Base-by-base conservation (phyloP, 2,113 vertebrate genomes). In the Larimichthys crocea region DNA sequence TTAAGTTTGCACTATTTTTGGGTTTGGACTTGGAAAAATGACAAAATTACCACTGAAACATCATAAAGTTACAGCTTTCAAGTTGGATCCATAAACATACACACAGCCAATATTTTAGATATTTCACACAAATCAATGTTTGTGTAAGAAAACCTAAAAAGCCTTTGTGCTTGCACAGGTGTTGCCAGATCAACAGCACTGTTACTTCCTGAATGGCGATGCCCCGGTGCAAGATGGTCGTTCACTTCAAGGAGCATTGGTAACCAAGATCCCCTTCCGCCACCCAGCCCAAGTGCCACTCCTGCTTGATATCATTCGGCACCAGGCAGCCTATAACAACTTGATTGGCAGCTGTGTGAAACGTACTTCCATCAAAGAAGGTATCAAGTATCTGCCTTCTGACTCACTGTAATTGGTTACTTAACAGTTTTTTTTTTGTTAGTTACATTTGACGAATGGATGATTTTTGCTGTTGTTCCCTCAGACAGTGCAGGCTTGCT, bases 261-360 rank as follows among this genome's bases (percentile, higher is more conserved):
- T 99, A 24, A 95, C 95, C 70, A 99, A 97, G 94, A 97, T 99
- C 71, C 96, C 98, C 48, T 99, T 99, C 91, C 96, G 97, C 82
- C 98, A 99, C 88, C 98, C 98, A 0, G 97, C 97, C 10, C 90
- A 97, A 73, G 97, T 99, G 52, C 97, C 98, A 31, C 93, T 96
- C 20, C 93, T 99, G 82, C 93, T 99, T 87, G 98, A 92, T 85
- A 89, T 99, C 15, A 97, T 99, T 87, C 93, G 98, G 24, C 98
- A 99, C 80, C 98, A 99, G 89, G 97, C 98, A 52, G 96, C 97
- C 1, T 98, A 97, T 93, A 99, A 99, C 88, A 99, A 96, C 0
- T 93, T 99, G 74, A 98, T 99, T 1, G 97, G 96, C 90, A 99
- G 98, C 92, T 99, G 98, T 64, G 97, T 99, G 83, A 99, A 98